Percentiles rank a stretch among this genome's conserved stretches.
These are phyloP conservation scores for Scaptomyza tumidula DNA, from an alignment of 2,888 invertebrate species.

Conservation along the genomic window DNA sequence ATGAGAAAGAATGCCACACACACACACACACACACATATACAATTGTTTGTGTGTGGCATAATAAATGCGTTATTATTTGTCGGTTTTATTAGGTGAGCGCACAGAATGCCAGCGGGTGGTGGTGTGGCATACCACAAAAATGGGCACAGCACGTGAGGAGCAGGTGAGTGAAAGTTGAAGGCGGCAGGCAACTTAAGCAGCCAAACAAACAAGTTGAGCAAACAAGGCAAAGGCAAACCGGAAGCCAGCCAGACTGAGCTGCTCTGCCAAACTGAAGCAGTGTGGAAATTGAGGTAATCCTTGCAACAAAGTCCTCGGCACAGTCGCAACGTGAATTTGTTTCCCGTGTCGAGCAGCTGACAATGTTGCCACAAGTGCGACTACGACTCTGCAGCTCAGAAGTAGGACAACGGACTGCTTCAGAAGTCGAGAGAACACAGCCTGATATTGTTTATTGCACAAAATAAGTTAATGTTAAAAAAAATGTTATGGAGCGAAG, in stretches of 20 bases:
- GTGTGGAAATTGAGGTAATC: conserved; percentile 70
- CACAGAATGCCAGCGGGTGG: conserved; percentile 50
- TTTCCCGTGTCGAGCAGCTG: conserved; percentile 63
- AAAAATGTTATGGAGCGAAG: conserved; percentile 44
- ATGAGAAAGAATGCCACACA: conserved; percentile 46
- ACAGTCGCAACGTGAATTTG: conserved; percentile 56
- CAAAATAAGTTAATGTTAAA: conserved; percentile 69
- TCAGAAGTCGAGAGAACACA: conserved; percentile 30
- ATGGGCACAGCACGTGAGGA: conserved; percentile 9
- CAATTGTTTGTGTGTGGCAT: conserved; percentile 45
- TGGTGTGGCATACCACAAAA: conserved; percentile 41
- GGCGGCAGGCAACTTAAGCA: conserved; percentile 21
- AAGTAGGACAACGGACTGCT: conserved; percentile 4
- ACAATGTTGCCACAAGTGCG: conserved; percentile 54
- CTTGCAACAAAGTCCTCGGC: conserved; percentile 56
- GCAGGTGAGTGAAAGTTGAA: conserved; percentile 1
- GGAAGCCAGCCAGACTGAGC: conserved; percentile 39
- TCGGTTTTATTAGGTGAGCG: conserved; percentile 69
- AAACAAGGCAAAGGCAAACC: conserved; percentile 20
- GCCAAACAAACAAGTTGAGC: conserved; percentile 32
- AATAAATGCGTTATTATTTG: conserved; percentile 81
- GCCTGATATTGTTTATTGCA: conserved; percentile 62
- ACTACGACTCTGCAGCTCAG: conserved; percentile 11
- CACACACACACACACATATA: conserved; percentile 4
- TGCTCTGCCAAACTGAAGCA: neutral